Percentiles rank a stretch among this genome's conserved stretches.
Conservation (phyloP, 2,797 vertebrate genomes). For the Melopsittacus undulatus region DNA sequence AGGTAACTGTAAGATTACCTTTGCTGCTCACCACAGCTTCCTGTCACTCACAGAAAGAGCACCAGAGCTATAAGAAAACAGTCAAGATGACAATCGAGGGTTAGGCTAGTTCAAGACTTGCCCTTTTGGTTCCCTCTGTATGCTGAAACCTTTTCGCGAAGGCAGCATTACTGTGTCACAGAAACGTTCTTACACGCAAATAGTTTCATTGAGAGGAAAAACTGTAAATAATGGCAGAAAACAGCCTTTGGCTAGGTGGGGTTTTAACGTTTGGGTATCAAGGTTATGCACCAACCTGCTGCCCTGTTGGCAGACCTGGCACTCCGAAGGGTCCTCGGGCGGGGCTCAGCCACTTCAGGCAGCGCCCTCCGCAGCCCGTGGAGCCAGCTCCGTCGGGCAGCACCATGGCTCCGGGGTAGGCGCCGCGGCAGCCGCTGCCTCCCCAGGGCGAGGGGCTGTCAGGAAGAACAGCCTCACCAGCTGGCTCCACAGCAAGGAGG, state of each 20-base stretch:
- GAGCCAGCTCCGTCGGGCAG: fast-evolving
- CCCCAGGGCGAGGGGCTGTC: no score
- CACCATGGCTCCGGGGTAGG: fast-evolving
- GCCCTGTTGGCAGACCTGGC: neutral
- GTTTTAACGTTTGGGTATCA: neutral
- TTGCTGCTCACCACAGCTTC: neutral
- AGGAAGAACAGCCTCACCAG: neutral
- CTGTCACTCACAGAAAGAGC: neutral
- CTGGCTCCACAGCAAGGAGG: fast-evolving
- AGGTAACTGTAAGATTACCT: neutral
- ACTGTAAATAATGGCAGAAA: neutral
- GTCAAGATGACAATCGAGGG: neutral
- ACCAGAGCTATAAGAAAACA: neutral
- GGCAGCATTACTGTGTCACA: neutral
- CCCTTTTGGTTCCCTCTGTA: neutral
- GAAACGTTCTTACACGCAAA: fast-evolving
- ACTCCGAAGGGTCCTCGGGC: neutral
- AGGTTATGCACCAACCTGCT: neutral
- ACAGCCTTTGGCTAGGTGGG: neutral
- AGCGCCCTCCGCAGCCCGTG: fast-evolving
- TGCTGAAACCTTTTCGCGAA: neutral
- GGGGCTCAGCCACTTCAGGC: fast-evolving
- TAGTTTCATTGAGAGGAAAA: neutral
- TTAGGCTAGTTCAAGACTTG: neutral
- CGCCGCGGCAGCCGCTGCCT: fast-evolving